Evolutionary conservation across 2,797 vertebrate species (phyloP).

Genomic region (Lagodon rhomboides): DNA sequence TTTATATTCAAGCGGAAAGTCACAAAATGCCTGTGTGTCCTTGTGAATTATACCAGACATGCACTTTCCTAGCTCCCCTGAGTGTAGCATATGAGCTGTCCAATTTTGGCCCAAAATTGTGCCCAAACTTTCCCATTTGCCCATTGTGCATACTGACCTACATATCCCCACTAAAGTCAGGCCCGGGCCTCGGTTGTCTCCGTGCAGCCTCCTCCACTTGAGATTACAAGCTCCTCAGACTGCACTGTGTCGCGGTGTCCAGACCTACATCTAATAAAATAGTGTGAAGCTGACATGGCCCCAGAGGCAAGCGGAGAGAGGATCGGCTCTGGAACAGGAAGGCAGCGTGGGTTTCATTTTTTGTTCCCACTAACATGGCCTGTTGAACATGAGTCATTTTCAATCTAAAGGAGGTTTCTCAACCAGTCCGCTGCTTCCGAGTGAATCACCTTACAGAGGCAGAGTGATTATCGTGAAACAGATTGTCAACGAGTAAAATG

Average conservation of each 20-base stretch:
- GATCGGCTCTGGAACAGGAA: conserved; percentile 26
- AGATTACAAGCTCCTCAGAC: conserved; percentile 36
- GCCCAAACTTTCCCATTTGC: conserved; percentile 34
- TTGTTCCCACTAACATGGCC: conserved; percentile 39
- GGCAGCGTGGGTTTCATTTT: conserved; percentile 30
- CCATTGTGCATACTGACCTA: conserved; percentile 63
- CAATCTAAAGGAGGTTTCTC: conserved; percentile 17
- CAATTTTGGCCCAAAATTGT: conserved; percentile 29
- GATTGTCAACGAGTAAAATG: conserved; percentile 20
- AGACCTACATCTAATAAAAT: conserved; percentile 55
- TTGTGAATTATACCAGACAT: background rate
- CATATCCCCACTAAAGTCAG: conserved; percentile 48
- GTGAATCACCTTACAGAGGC: conserved; percentile 19
- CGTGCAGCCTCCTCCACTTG: conserved; percentile 10
- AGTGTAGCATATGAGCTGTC: conserved; percentile 34
- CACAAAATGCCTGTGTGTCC: background rate
- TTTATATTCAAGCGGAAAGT: background rate
- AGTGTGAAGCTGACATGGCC: conserved; percentile 35
- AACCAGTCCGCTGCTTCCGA: background rate
- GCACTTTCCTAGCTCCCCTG: conserved; percentile 3
- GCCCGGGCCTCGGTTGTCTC: conserved; percentile 4
- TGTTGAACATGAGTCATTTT: conserved; percentile 40
- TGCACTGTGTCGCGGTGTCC: conserved; percentile 22
- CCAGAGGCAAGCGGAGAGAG: conserved; percentile 36
- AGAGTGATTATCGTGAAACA: conserved; percentile 12